These are phyloP conservation scores for Crepidodera aurea DNA, from an alignment of 2,888 invertebrate genomes.

Conservation along the genomic window DNA sequence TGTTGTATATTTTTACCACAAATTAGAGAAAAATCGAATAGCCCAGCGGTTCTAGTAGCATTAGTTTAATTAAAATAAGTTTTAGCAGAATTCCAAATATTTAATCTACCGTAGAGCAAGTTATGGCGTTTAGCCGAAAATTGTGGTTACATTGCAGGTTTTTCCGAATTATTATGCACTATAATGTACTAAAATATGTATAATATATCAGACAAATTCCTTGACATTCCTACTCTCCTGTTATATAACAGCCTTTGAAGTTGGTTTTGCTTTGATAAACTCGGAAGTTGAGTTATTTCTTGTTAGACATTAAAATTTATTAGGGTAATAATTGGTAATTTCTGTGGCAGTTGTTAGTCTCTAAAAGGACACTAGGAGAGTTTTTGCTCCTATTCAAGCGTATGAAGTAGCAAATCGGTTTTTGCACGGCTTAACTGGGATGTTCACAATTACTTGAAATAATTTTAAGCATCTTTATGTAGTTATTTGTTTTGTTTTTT, in stretches of 20 bases:
- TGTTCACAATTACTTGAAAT: not conserved
- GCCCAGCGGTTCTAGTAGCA: no score
- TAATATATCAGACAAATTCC: constrained; percentile 4
- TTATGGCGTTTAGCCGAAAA: no score
- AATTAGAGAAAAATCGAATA: no score
- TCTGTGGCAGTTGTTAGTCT: not conserved
- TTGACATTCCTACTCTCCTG: constrained; percentile 1
- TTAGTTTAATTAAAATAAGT: no score
- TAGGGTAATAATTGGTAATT: constrained; percentile 2
- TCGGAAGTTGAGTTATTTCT: not conserved
- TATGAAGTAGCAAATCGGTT: not conserved
- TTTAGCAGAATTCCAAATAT: no score
- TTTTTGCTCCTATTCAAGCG: not conserved
- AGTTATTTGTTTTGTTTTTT: not conserved
- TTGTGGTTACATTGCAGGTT: no score
- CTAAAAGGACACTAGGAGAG: not conserved
- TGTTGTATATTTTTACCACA: no score
- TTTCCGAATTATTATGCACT: no score
- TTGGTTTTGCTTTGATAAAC: not conserved
- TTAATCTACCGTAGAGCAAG: no score
- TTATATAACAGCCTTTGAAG: not conserved
- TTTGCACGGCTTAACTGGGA: not conserved
- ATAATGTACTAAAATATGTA: not conserved
- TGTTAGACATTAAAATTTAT: not conserved
- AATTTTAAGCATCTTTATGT: not conserved